A percentile compares a stretch with the other conserved stretches of the same genome.
phyloP scores from a whole-genome alignment of 2,888 invertebrate species.

The Hypselothyrea guttata region DNA sequence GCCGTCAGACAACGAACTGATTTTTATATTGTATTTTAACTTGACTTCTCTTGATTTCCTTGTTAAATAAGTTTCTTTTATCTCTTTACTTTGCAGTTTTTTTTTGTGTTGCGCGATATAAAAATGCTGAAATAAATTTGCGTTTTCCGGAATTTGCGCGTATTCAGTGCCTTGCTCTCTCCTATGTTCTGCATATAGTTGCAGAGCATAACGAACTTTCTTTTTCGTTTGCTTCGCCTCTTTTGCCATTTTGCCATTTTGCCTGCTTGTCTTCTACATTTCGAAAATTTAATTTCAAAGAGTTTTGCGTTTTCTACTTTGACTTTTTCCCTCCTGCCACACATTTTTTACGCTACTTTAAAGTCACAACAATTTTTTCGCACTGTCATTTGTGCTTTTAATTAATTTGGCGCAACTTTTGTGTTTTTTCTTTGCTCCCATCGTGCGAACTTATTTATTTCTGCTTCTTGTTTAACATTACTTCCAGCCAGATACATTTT shows the following conservation, averaged over 20 bases:
- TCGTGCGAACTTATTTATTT: conserved; percentile 66
- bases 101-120: conserved; percentile 19
- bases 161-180: not conserved
- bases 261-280: conserved; percentile 46
- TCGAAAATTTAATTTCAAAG: conserved; percentile 71
- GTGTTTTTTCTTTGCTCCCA: conserved; percentile 33
- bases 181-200: too few relatives aligned
- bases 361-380: conserved; percentile 52
- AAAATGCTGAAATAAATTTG: conserved; percentile 64
- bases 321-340: conserved; percentile 37
- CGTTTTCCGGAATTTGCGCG: conserved; percentile 67
- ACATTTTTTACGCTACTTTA: conserved; percentile 57
- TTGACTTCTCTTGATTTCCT: conserved; percentile 70
- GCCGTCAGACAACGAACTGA: conserved; percentile 61
- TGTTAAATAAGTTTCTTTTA: conserved; percentile 77
- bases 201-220: conserved; percentile 53
- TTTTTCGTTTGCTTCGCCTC: conserved; percentile 39
- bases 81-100: conserved; percentile 23
- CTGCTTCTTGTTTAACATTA: too few relatives aligned
- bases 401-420: conserved; percentile 63
- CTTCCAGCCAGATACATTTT: conserved; percentile 61
- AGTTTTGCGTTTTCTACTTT: conserved; percentile 38
- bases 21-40: conserved; percentile 67
- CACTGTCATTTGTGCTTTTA: conserved; percentile 68
- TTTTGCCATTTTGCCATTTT: too few relatives aligned